Evolutionary conservation across 1,140 invertebrate genomes (phyloP).

Genomic region (Pomacea maculata): DNA sequence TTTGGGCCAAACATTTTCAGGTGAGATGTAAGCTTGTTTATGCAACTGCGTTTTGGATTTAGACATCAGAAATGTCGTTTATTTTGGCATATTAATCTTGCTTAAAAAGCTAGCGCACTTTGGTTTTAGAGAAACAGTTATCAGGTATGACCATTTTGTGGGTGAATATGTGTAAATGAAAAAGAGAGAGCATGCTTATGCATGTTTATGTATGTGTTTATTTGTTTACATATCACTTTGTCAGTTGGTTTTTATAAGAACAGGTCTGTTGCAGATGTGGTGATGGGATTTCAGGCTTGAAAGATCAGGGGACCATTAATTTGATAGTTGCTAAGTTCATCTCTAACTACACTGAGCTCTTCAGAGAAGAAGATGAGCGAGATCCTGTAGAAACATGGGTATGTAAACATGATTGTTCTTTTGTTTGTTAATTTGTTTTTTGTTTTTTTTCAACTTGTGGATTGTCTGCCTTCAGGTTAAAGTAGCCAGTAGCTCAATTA

Average conservation of each 20-base stretch:
- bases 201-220: background rate
- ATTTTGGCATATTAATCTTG: too few species aligned
- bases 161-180: too few species aligned
- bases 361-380: conserved; percentile 50
- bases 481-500: too few species aligned
- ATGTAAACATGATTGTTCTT: conserved; percentile 7
- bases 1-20: conserved; percentile 68
- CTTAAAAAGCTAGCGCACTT: too few species aligned
- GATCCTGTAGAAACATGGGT: conserved; percentile 49
- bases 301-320: conserved; percentile 65
- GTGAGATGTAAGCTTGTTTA: conserved; percentile 38
- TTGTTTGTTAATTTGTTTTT: background rate
- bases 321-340: conserved; percentile 65
- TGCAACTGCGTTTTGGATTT: too few species aligned
- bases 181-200: too few species aligned
- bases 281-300: conserved; percentile 60
- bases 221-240: background rate
- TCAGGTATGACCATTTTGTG: too few species aligned
- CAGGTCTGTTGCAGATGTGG: conserved; percentile 44
- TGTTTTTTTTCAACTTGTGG: too few species aligned
- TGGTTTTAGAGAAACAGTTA: too few species aligned
- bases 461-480: too few species aligned
- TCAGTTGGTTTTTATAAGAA: background rate
- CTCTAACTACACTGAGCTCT: conserved; percentile 60
- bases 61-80: too few species aligned